phyloP scores from a whole-genome alignment of 30 jellyfish, hydroid and myxozoan genomes.

The Phacellophora camtschatica region DNA sequence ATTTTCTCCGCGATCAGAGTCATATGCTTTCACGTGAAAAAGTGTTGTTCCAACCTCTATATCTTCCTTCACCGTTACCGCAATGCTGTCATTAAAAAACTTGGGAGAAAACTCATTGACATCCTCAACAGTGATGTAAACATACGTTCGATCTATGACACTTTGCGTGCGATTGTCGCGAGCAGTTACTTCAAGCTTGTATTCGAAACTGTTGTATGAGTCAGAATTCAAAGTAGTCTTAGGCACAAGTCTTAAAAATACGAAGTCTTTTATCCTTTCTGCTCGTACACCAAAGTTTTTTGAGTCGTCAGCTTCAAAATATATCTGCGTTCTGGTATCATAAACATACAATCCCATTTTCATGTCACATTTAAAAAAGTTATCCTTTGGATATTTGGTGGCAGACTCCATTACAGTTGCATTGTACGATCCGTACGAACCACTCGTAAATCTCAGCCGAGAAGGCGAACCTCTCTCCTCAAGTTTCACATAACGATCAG shows the following conservation, averaged over 20 bases:
- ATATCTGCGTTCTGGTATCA: slow-evolving; percentile 41
- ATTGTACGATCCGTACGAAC: slow-evolving; percentile 68
- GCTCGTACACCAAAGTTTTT: slow-evolving; percentile 34
- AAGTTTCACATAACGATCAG: slow-evolving; percentile 49
- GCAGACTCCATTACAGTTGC: slow-evolving; percentile 26
- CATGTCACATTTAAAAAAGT: slow-evolving; percentile 54
- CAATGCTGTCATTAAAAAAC: slow-evolving; percentile 19
- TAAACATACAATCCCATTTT: slow-evolving; percentile 77
- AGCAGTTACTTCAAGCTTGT: slow-evolving; percentile 38
- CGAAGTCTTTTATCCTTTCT: slow-evolving; percentile 54
- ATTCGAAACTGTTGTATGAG: slow-evolving; percentile 9
- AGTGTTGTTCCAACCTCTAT: slow-evolving; percentile 35
- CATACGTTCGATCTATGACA: slow-evolving; percentile 52
- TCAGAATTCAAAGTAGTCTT: slow-evolving; percentile 28
- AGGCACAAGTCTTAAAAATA: slow-evolving; percentile 47
- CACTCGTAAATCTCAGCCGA: slow-evolving; percentile 76
- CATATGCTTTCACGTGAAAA: slow-evolving; percentile 44
- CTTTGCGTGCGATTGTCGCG: slow-evolving; percentile 40
- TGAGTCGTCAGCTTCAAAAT: slow-evolving; percentile 25
- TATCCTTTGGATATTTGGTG: not conserved
- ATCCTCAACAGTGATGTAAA: slow-evolving; percentile 52
- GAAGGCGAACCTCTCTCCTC: slow-evolving; percentile 74
- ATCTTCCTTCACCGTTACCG: slow-evolving; percentile 35
- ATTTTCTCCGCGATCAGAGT: slow-evolving; percentile 63
- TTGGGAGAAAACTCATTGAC: slow-evolving; percentile 43